Conservation (phyloP, 1,140 invertebrate species). For the Pygmarrhopalites habei region DNA sequence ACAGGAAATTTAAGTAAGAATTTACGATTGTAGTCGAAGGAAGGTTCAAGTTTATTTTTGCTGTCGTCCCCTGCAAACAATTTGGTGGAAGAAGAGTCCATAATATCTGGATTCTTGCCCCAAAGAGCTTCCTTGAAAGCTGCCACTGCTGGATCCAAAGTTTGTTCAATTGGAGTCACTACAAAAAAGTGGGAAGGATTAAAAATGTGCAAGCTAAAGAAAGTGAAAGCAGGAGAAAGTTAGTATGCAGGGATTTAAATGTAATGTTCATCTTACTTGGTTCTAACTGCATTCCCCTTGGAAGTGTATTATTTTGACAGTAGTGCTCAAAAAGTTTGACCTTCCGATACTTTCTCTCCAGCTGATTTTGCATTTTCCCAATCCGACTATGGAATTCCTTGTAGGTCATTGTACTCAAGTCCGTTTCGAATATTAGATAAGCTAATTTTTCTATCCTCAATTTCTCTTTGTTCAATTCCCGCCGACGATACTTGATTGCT, state of each 20-base stretch:
- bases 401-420: constrained; percentile 7
- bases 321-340: constrained; percentile 6
- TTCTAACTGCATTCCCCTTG: not conserved
- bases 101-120: not conserved
- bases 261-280: not conserved
- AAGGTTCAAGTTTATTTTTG: not conserved
- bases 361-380: not conserved
- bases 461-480: constrained; percentile 3
- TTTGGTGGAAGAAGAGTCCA: not conserved
- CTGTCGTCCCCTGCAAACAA: not conserved
- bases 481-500: not conserved
- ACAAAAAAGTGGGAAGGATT: too few species aligned
- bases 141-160: not conserved
- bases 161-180: constrained; percentile 2
- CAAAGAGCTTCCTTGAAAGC: not conserved
- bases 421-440: constrained; percentile 10
- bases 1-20: too few species aligned
- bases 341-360: not conserved
- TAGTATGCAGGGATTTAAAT: too few species aligned
- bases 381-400: not conserved
- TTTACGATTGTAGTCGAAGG: too few species aligned
- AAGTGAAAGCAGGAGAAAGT: too few species aligned
- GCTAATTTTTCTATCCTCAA: constrained; percentile 5
- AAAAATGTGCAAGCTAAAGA: too few species aligned
- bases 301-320: not conserved